Evolutionary conservation across 2,113 vertebrate species (phyloP), one percentile per base, ranked within the genome.

Genomic region (Hippocampus comes): DNA sequence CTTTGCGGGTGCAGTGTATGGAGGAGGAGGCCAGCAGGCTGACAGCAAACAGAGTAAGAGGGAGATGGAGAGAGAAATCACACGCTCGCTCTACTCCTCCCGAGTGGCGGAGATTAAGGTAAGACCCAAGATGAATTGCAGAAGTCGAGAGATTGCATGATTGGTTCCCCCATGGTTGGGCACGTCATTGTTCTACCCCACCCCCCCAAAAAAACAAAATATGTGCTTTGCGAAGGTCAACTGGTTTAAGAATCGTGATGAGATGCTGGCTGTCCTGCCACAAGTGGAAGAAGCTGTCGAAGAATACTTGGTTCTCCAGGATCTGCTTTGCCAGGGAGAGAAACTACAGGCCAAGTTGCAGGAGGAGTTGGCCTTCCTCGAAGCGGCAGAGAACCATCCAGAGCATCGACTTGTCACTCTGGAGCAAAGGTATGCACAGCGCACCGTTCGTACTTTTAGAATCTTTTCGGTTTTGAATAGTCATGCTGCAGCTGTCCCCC

Each of bases 181-280:
- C 23, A 73, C 20, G 27, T 18, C 21, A 21, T 14, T 30, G 5
- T 43, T 63, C 12, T 5, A 21, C 6, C 15, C 43, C 43, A 0
- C 5, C 14, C 43, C 43, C 43, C 2, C 2, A 57, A n/a, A 30
- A 34, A 63, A 56, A 11, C 18, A 25, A 57, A 18, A 41, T 67
- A 9, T 56, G 51, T 82, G 9, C 15, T 66, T 66, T 66, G 64
- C 4, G 9, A 66, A 99, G 97, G 97, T 99, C 70, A 99, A 99
- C 89, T 99, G 97, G 97, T 98, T 99, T 82, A 99, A 98, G 87
- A 99, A 99, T 78, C 94, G 96, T 18, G 97, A 99, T 3, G 97
- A 99, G 87, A 98, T 99, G 96, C 90, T 96, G 74, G 87, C 90
- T 3, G 95, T 98, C 67, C 90, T 99, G 79, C 97, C 96, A 2